Percentiles rank a stretch among this genome's conserved stretches.
Evolutionary conservation across 2,888 invertebrate species (phyloP).

Genomic region (Gastrophysa polygoni): DNA sequence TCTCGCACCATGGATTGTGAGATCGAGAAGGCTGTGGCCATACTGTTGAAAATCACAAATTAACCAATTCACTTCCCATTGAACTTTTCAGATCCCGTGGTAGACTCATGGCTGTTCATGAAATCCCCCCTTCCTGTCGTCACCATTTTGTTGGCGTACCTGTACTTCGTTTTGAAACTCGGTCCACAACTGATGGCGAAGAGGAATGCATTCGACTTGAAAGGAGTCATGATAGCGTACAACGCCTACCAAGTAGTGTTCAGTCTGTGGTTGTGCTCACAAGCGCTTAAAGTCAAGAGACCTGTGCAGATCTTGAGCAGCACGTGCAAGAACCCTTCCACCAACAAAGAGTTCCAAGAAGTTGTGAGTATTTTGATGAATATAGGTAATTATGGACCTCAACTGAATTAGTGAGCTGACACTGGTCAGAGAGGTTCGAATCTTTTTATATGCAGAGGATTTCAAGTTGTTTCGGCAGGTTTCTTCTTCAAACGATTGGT

Average conservation of each 20-base stretch:
- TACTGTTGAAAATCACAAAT: too few relatives aligned
- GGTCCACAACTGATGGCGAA: slow-evolving; percentile 80
- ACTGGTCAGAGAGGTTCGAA: too few relatives aligned
- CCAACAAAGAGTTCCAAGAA: slow-evolving; percentile 44
- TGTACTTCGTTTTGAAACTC: slow-evolving; percentile 75
- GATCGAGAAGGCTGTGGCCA: too few relatives aligned
- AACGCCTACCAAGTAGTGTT: slow-evolving; percentile 89
- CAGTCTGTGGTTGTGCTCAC: slow-evolving; percentile 73
- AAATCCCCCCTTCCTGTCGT: slow-evolving; percentile 74
- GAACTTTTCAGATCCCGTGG: slow-evolving; percentile 74
- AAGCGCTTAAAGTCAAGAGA: slow-evolving; percentile 52
- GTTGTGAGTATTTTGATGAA: too few relatives aligned
- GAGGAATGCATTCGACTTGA: slow-evolving; percentile 73
- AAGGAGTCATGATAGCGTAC: slow-evolving; percentile 75
- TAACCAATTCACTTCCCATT: too few relatives aligned
- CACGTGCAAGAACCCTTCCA: slow-evolving; percentile 46
- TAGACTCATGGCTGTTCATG: slow-evolving; percentile 81
- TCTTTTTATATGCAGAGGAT: too few relatives aligned
- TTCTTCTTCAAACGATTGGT: too few relatives aligned
- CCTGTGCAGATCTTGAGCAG: slow-evolving; percentile 44
- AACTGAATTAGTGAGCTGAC: too few relatives aligned
- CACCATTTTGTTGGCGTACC: slow-evolving; percentile 68
- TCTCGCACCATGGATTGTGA: too few relatives aligned
- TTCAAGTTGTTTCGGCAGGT: too few relatives aligned
- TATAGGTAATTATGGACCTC: too few relatives aligned